Evolutionary conservation across 2,113 vertebrate genomes (phyloP).

Genomic region (Hymenochirus boettgeri): DNA sequence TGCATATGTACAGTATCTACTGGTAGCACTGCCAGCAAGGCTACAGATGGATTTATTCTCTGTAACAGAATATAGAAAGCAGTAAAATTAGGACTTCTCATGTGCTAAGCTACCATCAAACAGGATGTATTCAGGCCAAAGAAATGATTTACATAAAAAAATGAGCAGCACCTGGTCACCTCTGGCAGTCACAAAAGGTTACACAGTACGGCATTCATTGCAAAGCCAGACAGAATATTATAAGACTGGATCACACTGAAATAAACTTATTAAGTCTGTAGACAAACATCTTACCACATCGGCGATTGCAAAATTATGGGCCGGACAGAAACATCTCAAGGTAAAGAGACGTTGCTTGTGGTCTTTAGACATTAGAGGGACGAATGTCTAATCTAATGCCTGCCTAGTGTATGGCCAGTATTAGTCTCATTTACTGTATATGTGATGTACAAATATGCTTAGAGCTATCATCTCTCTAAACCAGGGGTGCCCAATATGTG

Average conservation of each 20-base stretch:
- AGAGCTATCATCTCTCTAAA: too few relatives aligned
- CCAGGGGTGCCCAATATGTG: too few relatives aligned
- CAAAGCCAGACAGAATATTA: background rate
- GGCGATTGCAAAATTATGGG: too few relatives aligned
- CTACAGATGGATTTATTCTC: background rate
- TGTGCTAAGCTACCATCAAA: background rate
- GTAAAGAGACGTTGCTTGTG: too few relatives aligned
- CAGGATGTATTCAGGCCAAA: background rate
- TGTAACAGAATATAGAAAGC: slow-evolving; percentile 14
- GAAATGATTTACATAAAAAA: background rate
- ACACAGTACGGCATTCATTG: background rate
- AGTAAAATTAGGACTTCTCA: background rate
- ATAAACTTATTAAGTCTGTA: background rate
- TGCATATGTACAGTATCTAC: background rate
- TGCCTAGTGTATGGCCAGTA: too few relatives aligned
- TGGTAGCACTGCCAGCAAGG: background rate
- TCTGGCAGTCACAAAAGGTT: background rate
- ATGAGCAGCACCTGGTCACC: background rate
- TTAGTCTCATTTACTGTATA: too few relatives aligned
- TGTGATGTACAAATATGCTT: too few relatives aligned
- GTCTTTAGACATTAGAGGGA: too few relatives aligned
- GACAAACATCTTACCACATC: too few relatives aligned
- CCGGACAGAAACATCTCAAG: too few relatives aligned
- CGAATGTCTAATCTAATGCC: too few relatives aligned
- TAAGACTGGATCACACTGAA: background rate